A percentile compares a stretch with the other conserved stretches of the same genome.
phyloP scores from a whole-genome alignment of 1,140 invertebrate genomes.

The Thalassaphorura encarpata region DNA sequence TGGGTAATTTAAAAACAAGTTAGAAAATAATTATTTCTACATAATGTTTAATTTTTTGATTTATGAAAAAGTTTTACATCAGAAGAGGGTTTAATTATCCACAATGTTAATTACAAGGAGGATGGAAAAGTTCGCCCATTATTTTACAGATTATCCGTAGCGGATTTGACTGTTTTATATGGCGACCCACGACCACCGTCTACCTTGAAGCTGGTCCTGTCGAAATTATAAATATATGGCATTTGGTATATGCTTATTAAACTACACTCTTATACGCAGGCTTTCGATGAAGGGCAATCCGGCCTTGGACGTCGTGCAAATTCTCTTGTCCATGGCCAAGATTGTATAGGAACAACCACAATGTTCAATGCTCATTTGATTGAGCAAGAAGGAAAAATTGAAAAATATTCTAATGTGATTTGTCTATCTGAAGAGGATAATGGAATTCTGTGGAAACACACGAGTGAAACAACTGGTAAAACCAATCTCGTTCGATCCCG shows the following conservation, averaged over 20 bases:
- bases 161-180: constrained; percentile 27
- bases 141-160: constrained; percentile 16
- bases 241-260: too few species aligned
- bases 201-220: too few species aligned
- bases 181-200: constrained; percentile 25
- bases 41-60: not conserved
- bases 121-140: constrained; percentile 15
- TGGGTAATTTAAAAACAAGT: constrained; percentile 3
- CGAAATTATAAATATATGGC: too few species aligned
- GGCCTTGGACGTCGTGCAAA: constrained; percentile 5
- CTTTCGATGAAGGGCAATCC: constrained; percentile 11
- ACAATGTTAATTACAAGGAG: constrained; percentile 23
- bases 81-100: constrained; percentile 23
- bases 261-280: not conserved
- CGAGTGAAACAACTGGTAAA: constrained; percentile 2
- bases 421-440: constrained; percentile 12
- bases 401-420: not conserved
- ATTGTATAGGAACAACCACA: constrained; percentile 2
- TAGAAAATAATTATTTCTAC: too few species aligned
- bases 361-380: constrained; percentile 7
- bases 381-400: constrained; percentile 1
- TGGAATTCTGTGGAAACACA: constrained; percentile 16
- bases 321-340: not conserved
- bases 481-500: not conserved
- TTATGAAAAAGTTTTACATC: constrained; percentile 23